A percentile compares a stretch with the other conserved stretches of the same genome.
These are phyloP conservation scores for Decapterus maruadsi DNA, from an alignment of 2,797 vertebrate genomes.

Conservation along the genomic window DNA sequence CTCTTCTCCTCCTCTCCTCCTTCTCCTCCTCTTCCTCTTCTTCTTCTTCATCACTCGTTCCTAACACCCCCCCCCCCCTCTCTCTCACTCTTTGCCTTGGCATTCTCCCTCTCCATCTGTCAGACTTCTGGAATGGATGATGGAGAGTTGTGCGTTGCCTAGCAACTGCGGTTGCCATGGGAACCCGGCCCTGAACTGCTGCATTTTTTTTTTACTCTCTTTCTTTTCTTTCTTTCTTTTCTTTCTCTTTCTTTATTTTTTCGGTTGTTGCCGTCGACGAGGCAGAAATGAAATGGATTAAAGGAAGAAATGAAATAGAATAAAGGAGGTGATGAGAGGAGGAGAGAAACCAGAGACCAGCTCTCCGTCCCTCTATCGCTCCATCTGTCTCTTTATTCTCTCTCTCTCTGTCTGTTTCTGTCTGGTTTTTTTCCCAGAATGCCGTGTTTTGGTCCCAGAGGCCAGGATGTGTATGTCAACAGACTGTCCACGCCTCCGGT, in stretches of 20 bases:
- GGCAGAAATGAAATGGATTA: conserved; percentile 87
- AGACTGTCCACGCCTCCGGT: conserved; percentile 44
- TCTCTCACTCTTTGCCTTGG: conserved; percentile 38
- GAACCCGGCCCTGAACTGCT: conserved; percentile 79
- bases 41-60: conserved; percentile 14
- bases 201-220: conserved; percentile 54
- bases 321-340: conserved; percentile 58
- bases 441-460: conserved; percentile 24
- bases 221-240: conserved; percentile 33
- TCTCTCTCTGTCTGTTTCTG: background rate
- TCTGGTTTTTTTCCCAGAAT: conserved; percentile 36
- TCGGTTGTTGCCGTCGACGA: conserved; percentile 53
- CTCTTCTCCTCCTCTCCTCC: background rate
- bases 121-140: conserved; percentile 88
- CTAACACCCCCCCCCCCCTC: background rate
- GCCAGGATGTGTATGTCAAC: conserved; percentile 44
- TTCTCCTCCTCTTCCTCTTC: background rate
- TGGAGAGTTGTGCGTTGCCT: conserved; percentile 88
- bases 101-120: conserved; percentile 79
- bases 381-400: background rate
- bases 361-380: background rate
- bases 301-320: conserved; percentile 82
- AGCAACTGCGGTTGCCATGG: conserved; percentile 86
- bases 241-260: too few species aligned
- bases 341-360: conserved; percentile 16